phyloP scores from a whole-genome alignment of 53 echinoderm and acorn worm species.

The Arbacia lixula region DNA sequence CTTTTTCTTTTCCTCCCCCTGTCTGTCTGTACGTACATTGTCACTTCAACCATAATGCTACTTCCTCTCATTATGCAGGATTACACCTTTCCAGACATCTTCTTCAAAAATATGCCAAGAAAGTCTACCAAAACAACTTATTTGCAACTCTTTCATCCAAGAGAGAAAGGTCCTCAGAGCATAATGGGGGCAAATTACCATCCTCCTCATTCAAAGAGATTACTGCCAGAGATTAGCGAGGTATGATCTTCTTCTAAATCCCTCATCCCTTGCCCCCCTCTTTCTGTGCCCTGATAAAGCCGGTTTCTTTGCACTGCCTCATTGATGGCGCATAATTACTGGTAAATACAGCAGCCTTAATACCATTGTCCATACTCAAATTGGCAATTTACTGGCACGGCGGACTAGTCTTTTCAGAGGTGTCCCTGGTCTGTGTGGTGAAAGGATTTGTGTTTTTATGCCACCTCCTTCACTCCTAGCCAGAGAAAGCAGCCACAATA shows the following conservation, averaged over 20 bases:
- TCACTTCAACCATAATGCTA: no score
- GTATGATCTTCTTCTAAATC: constrained; percentile 6
- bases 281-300: not conserved
- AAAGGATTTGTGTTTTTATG: constrained; percentile 1
- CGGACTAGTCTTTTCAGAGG: constrained; percentile 16
- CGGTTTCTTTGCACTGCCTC: constrained; percentile 5
- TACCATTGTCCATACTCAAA: constrained; percentile 7
- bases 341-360: constrained; percentile 8
- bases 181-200: constrained; percentile 42
- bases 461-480: not conserved
- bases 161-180: not conserved
- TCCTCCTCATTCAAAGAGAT: constrained; percentile 3
- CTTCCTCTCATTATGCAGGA: no score
- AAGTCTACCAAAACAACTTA: constrained; percentile 25
- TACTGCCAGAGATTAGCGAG: constrained; percentile 13
- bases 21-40: no score
- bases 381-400: constrained; percentile 24
- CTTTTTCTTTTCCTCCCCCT: not conserved
- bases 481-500: constrained; percentile 16
- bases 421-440: not conserved
- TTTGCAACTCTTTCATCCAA: constrained; percentile 31
- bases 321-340: constrained; percentile 19
- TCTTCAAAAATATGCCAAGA: not conserved
- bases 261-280: not conserved
- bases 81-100: constrained; percentile 1